Base-by-base conservation (phyloP, 2,888 invertebrate genomes). In the Ophonus ardosiacus region DNA sequence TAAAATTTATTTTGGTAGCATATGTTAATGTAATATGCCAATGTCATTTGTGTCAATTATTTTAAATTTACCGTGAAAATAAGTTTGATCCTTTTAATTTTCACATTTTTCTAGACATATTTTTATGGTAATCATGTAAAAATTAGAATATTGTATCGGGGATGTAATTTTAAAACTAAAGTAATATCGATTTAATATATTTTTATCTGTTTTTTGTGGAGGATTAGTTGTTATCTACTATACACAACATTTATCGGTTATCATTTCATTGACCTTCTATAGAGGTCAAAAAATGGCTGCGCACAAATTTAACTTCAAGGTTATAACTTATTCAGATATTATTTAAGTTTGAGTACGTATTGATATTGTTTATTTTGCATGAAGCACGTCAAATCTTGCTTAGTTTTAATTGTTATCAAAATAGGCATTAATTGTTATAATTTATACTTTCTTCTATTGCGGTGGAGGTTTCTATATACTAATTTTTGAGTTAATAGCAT, bases 331-430 rank as follows among this genome's bases (percentile, higher is more conserved):
- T 43, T 59, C 76, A 68, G 31, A 76, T 57, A 81, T 43, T 81
- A 68, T 71, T 76, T 24, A 56, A 57, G 51, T 59, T 40, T 78
- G 17, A 63, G 84, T 84, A 78, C 61, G 31, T 76, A 82, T 71
- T 15, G 68, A 68, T 24, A 68, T 38, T 83, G 38, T 76, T 83
- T 84, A 78, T 84, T 84, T 78, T 84, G 84, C 84, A 84, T 84
- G 84, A 84, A 63, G 84, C 84, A 84, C 84, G 84, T 63, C 78
- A 78, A 78, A 61, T 56, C 51, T 40, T n/a, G 83, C 83, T 83
- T 83, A 74, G 43, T 59, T 83, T 82, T 51, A 56, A 79, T 57
- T 80, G 59, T 31, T 80, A 21, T 61, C 18, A 40, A 59, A 56
- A 82, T 71, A 21, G 71, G 76, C 76, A 43, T 81, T 80, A 80